Conservation (phyloP, 2,888 invertebrate genomes). For the Dryobota labecula region DNA sequence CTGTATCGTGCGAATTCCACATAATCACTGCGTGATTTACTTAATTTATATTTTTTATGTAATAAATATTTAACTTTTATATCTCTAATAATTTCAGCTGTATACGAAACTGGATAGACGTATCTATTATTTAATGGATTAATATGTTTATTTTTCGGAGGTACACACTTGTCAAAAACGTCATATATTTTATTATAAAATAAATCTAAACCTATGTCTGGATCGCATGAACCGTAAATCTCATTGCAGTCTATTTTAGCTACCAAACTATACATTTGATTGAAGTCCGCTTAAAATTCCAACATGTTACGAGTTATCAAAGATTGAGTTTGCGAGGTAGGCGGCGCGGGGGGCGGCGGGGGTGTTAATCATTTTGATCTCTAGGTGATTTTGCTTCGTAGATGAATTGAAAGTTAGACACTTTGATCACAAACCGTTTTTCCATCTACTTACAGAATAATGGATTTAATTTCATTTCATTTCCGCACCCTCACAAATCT, state of each 20-base stretch:
- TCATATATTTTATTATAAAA: neutral
- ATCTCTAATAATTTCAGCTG: neutral
- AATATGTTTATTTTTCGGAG: neutral
- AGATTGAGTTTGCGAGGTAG: neutral
- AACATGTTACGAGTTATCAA: neutral
- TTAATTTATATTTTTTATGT: neutral
- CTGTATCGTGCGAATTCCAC: neutral
- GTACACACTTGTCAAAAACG: neutral
- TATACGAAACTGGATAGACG: neutral
- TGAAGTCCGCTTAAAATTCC: conserved; percentile 1
- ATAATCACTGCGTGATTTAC: neutral
- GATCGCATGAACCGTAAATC: neutral
- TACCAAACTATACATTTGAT: neutral
- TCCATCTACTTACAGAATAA: no score
- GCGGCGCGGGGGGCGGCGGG: neutral
- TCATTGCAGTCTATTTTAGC: neutral
- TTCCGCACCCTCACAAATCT: no score
- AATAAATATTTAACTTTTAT: neutral
- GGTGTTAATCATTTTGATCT: no score
- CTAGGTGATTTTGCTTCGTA: no score
- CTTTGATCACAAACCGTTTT: no score
- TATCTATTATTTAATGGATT: neutral
- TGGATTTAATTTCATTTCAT: no score
- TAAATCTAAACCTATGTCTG: neutral
- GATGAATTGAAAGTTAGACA: no score